phyloP scores from a whole-genome alignment of 2,797 vertebrate genomes.

The Phalloptychus januarius region DNA sequence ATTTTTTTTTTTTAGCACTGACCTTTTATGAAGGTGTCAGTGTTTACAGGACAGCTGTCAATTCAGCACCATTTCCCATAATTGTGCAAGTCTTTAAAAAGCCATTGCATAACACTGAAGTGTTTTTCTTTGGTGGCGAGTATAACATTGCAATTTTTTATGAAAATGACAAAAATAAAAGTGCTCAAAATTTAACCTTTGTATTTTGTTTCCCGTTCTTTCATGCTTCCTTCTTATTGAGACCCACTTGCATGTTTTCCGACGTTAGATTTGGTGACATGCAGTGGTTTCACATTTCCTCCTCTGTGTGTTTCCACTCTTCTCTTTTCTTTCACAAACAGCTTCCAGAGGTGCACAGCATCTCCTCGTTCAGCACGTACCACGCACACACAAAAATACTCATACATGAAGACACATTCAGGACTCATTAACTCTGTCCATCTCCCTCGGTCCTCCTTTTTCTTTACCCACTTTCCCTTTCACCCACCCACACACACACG shows the following conservation, averaged over 20 bases:
- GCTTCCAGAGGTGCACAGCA: conserved; percentile 39
- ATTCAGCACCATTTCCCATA: neutral
- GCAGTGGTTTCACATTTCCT: conserved; percentile 6
- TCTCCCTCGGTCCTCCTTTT: conserved; percentile 42
- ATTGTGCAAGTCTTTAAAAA: neutral
- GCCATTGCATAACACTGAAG: neutral
- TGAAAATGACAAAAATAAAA: neutral
- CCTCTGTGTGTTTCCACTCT: conserved; percentile 8
- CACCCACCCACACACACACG: conserved; percentile 12
- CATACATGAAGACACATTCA: conserved; percentile 65
- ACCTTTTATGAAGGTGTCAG: neutral
- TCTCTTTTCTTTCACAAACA: conserved; percentile 11
- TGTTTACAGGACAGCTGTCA: neutral
- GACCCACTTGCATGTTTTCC: neutral
- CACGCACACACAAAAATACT: conserved; percentile 43
- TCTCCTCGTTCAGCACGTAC: conserved; percentile 40
- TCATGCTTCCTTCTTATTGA: neutral
- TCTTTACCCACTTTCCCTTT: conserved; percentile 7
- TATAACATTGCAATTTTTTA: neutral
- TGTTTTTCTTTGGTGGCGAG: neutral
- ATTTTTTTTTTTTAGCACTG: neutral
- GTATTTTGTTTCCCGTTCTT: neutral
- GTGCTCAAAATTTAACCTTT: neutral
- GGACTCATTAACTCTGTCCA: conserved; percentile 64
- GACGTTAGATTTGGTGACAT: neutral